Percentiles rank a stretch among this genome's conserved stretches.
These are phyloP conservation scores for Drosophila sordidapex DNA, from an alignment of 2,888 invertebrate genomes.

Conservation along the genomic window DNA sequence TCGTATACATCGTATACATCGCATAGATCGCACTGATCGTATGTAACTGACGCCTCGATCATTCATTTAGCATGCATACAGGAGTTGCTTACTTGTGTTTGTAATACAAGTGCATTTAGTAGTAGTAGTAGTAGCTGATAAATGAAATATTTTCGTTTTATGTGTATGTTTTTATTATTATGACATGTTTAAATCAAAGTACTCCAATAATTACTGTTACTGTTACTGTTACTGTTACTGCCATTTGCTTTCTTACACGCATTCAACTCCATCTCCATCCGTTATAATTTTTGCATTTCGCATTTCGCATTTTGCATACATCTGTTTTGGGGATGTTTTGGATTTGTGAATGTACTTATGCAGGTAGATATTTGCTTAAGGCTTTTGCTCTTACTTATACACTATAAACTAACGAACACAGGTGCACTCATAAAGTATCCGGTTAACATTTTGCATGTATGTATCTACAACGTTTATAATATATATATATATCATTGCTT, in stretches of 20 bases:
- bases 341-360: slow-evolving; percentile 21
- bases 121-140: slow-evolving; percentile 27
- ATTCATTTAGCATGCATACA: slow-evolving; percentile 16
- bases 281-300: slow-evolving; percentile 15
- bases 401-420: slow-evolving; percentile 79
- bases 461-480: slow-evolving; percentile 47
- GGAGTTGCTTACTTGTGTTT: slow-evolving; percentile 6
- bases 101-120: slow-evolving; percentile 1
- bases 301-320: slow-evolving; percentile 15
- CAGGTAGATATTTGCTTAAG: slow-evolving; percentile 28
- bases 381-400: slow-evolving; percentile 44
- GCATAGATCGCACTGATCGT: background rate
- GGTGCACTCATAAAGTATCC: slow-evolving; percentile 80
- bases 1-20: background rate
- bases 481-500: slow-evolving; percentile 29
- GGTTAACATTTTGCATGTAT: slow-evolving; percentile 64
- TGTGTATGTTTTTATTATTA: slow-evolving; percentile 74
- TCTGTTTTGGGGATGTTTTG: slow-evolving; percentile 16
- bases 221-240: slow-evolving; percentile 54
- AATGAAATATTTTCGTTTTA: slow-evolving; percentile 68
- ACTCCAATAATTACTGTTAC: slow-evolving; percentile 49
- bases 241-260: slow-evolving; percentile 44
- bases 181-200: slow-evolving; percentile 50
- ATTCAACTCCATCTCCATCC: slow-evolving; percentile 28
- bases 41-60: slow-evolving; percentile 8